phyloP scores from a whole-genome alignment of 1,140 invertebrate species.

The Mactra quadrangularis region DNA sequence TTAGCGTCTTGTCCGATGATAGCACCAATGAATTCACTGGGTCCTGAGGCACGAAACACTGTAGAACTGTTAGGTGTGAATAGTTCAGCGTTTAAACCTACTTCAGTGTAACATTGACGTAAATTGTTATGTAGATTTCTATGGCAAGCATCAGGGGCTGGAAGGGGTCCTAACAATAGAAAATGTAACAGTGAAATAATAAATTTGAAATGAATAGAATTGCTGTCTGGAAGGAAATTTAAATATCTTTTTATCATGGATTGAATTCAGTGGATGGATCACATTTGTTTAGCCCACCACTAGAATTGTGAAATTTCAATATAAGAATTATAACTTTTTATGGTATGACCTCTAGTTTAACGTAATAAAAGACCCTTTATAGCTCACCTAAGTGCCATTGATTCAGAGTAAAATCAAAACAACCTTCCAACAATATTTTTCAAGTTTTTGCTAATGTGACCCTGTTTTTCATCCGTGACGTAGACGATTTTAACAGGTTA shows the following conservation, averaged over 20 bases:
- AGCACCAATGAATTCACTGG: background rate
- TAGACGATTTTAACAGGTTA: no score
- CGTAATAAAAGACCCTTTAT: no score
- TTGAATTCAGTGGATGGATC: no score
- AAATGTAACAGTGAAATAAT: background rate
- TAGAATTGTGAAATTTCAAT: background rate
- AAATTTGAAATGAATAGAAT: no score
- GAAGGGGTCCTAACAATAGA: conserved; percentile 38
- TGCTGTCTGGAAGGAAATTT: background rate
- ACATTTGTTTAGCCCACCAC: background rate
- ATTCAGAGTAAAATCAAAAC: no score
- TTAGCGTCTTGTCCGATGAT: conserved; percentile 41
- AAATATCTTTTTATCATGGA: background rate
- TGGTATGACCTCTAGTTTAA: background rate
- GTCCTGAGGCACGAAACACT: conserved; percentile 9
- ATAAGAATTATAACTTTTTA: background rate
- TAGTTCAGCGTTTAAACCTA: conserved; percentile 41
- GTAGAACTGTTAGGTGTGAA: background rate
- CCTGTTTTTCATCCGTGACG: no score
- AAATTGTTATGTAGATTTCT: conserved; percentile 20
- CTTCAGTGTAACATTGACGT: conserved; percentile 32
- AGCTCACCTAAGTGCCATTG: no score
- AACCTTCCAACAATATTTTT: no score
- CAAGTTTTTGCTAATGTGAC: no score
- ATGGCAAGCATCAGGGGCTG: conserved; percentile 15